Evolutionary conservation across 2,888 invertebrate genomes (phyloP).

Genomic region (Caenorhabditis virilis): DNA sequence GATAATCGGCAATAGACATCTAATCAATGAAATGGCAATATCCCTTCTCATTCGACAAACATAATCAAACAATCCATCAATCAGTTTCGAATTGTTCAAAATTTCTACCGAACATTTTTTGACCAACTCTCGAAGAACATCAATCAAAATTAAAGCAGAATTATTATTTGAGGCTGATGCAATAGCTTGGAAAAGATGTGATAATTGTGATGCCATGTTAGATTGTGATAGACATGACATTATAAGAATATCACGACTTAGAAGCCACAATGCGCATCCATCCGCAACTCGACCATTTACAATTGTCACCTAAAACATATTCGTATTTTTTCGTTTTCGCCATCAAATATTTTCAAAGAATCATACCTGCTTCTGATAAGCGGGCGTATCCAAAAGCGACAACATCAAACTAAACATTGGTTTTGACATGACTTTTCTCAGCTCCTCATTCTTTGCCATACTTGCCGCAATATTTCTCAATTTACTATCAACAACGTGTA

Average conservation of each 20-base stretch:
- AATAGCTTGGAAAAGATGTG: slow-evolving; percentile 41
- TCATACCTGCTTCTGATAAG: slow-evolving; percentile 25
- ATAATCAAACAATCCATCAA: slow-evolving; percentile 46
- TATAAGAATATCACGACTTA: slow-evolving; percentile 24
- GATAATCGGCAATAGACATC: slow-evolving; percentile 57
- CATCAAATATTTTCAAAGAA: background rate
- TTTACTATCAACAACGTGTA: slow-evolving; percentile 14
- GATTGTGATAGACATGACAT: slow-evolving; percentile 11
- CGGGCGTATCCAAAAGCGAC: slow-evolving; percentile 26
- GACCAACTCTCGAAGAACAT: slow-evolving; percentile 47
- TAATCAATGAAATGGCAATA: slow-evolving; percentile 51
- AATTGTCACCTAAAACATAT: slow-evolving; percentile 13
- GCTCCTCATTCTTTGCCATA: slow-evolving; percentile 5
- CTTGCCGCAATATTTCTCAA: slow-evolving; percentile 10
- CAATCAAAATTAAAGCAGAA: slow-evolving; percentile 48
- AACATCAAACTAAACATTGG: slow-evolving; percentile 28
- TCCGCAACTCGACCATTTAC: slow-evolving; percentile 43
- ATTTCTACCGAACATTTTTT: slow-evolving; percentile 44
- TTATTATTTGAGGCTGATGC: slow-evolving; percentile 32
- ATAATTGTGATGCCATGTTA: slow-evolving; percentile 29
- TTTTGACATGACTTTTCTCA: slow-evolving; percentile 10
- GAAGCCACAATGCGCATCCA: slow-evolving; percentile 38
- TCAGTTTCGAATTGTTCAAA: slow-evolving; percentile 47
- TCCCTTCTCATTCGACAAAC: slow-evolving; percentile 46
- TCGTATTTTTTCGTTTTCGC: background rate